Percentiles rank a stretch among this genome's conserved stretches.
Evolutionary conservation across 2,888 invertebrate genomes (phyloP).

Genomic region (Aphidoletes aphidimyza): DNA sequence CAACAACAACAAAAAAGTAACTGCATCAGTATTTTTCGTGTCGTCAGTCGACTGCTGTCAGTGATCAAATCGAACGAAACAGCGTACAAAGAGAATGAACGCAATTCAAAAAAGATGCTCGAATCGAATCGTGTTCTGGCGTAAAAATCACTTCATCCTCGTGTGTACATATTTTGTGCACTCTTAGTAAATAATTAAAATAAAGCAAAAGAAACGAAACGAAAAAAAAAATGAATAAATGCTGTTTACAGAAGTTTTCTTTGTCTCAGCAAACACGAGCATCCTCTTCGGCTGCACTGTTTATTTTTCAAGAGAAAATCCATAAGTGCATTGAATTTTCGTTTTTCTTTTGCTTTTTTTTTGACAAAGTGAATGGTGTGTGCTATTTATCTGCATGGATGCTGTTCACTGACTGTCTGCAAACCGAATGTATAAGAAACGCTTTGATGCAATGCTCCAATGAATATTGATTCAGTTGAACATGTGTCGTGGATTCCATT

Average conservation of each 20-base stretch:
- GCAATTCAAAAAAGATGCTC: constrained; percentile 29
- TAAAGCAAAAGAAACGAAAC: neutral
- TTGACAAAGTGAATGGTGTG: constrained; percentile 29
- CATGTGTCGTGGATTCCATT: constrained; percentile 51
- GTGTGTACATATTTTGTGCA: neutral
- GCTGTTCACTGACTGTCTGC: too few relatives aligned
- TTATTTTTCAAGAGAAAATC: constrained; percentile 17
- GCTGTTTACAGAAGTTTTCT: constrained; percentile 31
- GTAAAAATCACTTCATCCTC: constrained; percentile 2
- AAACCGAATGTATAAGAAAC: neutral
- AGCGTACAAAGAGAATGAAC: constrained; percentile 22
- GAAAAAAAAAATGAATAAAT: neutral
- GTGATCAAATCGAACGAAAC: neutral
- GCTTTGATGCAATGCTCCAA: constrained; percentile 27
- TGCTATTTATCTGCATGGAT: constrained; percentile 41
- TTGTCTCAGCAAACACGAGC: neutral
- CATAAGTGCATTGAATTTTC: constrained; percentile 26
- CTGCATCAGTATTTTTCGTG: constrained; percentile 18
- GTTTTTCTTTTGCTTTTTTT: neutral
- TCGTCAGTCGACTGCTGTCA: neutral
- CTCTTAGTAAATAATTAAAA: constrained; percentile 28
- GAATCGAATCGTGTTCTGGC: constrained; percentile 25
- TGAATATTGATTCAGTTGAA: constrained; percentile 44
- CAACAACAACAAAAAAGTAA: neutral
- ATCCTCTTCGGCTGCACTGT: constrained; percentile 6